Evolutionary conservation across 2,797 vertebrate genomes (phyloP), one percentile per base, ranked within the genome.

Genomic region (Lutjanus argentimaculatus): DNA sequence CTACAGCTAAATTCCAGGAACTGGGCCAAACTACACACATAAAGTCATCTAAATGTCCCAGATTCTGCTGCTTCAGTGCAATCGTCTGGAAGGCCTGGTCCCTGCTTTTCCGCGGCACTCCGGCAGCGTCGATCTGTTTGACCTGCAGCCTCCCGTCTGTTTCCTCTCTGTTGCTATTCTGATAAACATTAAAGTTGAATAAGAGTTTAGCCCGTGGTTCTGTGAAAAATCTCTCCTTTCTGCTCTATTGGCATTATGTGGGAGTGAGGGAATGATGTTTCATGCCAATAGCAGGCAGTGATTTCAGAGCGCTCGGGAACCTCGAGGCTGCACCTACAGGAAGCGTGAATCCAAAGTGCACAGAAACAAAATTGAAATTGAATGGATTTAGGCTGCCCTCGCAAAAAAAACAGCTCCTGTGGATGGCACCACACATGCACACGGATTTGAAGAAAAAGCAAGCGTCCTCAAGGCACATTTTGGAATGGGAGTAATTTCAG

Each of bases 181-280:
- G 83, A 85, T 73, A 67, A 84, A 85, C 79, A 82, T 86, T 86
- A 57, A 76, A 81, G 81, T 22, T 78, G 83, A 90, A 75, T 75
- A 59, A 58, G 62, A 71, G 84, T 88, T 85, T 85, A 61, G 81
- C 89, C 84, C 13, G 53, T 64, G 87, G 86, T 87, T 80, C 61
- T 77, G 83, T 80, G 67, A 81, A 83, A 63, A 86, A 88, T 80
- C 72, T 75, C 68, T 83, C 73, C 75, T 78, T 85, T 82, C 87
- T 84, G 85, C 81, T 84, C 82, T 80, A 16, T 76, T 71, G 80
- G 81, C 83, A 81, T 79, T 45, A 25, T 68, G 84, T 73, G 75
- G 83, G 77, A 75, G 82, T 77, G 72, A 69, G 75, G 63, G 87
- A 74, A 67, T 10, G 66, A 77, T 82, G 84, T 77, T 85, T 80